Base-by-base conservation (phyloP, 2,888 invertebrate genomes). In the Dryococelus australis region DNA sequence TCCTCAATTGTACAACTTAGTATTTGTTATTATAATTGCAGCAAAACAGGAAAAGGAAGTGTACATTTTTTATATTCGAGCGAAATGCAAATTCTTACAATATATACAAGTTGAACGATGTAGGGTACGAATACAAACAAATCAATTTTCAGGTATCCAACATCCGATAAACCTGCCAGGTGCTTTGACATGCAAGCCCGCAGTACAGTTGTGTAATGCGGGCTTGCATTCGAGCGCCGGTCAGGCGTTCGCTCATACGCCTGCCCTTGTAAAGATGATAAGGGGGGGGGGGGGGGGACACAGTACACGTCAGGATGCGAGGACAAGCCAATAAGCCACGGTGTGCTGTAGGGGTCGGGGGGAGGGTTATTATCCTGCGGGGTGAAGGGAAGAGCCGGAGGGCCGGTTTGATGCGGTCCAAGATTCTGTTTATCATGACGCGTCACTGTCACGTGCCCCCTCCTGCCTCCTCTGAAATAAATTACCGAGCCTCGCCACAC, bases 401-500 rank as follows among this genome's bases (percentile, higher is more conserved):
- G n/a, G 65, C 8, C 8, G 65, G 65, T 65, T 65, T 65, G 20
- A 65, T n/a, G 65, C 16, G 65, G 65, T 65, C 65, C 65, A 65
- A 65, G 65, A 65, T 65, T 65, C 65, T 65, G 65, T 65, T 65
- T 65, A 65, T 65, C 65, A 24, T 65, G 12, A 65, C 65, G 65
- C 65, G 65, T 65, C 65, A 65, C 65, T 65, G 65, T 65, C 65
- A 65, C 20, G 8, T 65, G 12, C n/a, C n/a, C 65, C 24, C 65
- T 3, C n/a, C 65, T 24, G 4, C 51, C 20, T 8, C 51, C 20
- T 5, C 51, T n/a, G 65, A 65, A 65, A 65, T 65, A 65, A 65
- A 65, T 65, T 65, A 65, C 65, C 47, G 16, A 13, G 47, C 47
- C 16, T 47, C 47, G 8, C 47, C 8, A 47, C 47, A 47, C n/a